A percentile compares a stretch with the other conserved stretches of the same genome.
These are phyloP conservation scores for Meganola albula DNA, from an alignment of 2,888 invertebrate genomes.

Conservation along the genomic window DNA sequence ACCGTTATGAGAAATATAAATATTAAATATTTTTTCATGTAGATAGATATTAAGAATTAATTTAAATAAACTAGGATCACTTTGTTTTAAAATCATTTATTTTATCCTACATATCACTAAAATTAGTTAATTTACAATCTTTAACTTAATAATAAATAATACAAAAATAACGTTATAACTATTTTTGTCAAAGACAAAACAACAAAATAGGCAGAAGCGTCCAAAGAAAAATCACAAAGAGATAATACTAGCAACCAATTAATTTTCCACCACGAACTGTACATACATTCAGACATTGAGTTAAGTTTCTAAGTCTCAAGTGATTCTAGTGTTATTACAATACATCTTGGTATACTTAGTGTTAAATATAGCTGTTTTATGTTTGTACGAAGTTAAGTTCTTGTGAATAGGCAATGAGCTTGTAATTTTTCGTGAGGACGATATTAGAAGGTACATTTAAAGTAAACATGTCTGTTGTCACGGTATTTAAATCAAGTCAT, in stretches of 20 bases:
- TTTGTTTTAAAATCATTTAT: slow-evolving; percentile 39
- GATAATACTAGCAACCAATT: slow-evolving; percentile 39
- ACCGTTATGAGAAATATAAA: no score
- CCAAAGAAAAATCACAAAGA: slow-evolving; percentile 46
- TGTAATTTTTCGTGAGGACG: slow-evolving; percentile 47
- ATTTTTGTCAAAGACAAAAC: slow-evolving; percentile 57
- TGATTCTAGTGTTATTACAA: slow-evolving; percentile 25
- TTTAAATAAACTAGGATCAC: no score
- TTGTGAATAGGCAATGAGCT: slow-evolving; percentile 27
- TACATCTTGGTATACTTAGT: slow-evolving; percentile 38
- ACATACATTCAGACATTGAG: slow-evolving; percentile 27
- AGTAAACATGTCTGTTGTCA: slow-evolving; percentile 35
- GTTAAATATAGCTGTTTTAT: slow-evolving; percentile 38
- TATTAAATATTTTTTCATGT: no score
- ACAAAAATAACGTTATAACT: slow-evolving; percentile 69
- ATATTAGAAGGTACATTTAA: slow-evolving; percentile 48
- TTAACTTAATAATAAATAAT: slow-evolving; percentile 76
- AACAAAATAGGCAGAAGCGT: slow-evolving; percentile 59
- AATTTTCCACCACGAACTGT: slow-evolving; percentile 32
- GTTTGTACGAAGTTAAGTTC: slow-evolving; percentile 23
- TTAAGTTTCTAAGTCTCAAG: slow-evolving; percentile 22
- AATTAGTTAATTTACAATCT: slow-evolving; percentile 73
- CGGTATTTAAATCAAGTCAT: slow-evolving; percentile 57
- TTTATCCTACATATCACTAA: slow-evolving; percentile 63
- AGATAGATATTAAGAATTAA: no score